Evolutionary conservation across 2,113 vertebrate species (phyloP).

Genomic region (Damaliscus lunatus): DNA sequence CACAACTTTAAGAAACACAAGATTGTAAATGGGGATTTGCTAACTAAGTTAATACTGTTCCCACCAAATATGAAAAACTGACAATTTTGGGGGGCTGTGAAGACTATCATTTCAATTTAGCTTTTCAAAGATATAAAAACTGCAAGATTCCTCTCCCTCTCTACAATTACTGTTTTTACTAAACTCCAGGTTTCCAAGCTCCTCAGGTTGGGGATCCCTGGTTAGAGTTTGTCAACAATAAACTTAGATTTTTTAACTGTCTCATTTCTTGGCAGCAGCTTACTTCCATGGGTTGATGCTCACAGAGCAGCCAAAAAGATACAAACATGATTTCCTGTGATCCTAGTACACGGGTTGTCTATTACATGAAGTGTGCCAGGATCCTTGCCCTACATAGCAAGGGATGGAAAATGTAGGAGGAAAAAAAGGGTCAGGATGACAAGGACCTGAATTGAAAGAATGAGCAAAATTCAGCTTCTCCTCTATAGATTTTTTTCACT

Average conservation of each 20-base stretch:
- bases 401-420: neutral
- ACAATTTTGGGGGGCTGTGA: neutral
- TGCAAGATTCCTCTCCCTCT: neutral
- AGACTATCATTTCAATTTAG: neutral
- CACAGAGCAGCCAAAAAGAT: neutral
- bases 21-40: neutral
- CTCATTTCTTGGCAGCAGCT: neutral
- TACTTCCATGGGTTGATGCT: neutral
- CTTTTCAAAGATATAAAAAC: slow-evolving; percentile 8
- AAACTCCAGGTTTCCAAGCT: neutral
- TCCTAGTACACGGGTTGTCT: neutral
- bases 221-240: slow-evolving; percentile 7
- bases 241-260: neutral
- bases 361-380: neutral
- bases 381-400: neutral
- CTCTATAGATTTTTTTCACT: slow-evolving; percentile 31
- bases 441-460: slow-evolving; percentile 29
- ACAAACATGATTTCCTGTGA: neutral
- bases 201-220: neutral
- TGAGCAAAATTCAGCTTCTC: neutral
- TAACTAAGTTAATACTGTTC: neutral
- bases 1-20: neutral
- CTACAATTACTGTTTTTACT: neutral
- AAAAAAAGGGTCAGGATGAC: neutral
- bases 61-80: neutral